Conservation (phyloP, 1,140 invertebrate species). For the Tetragnatha versicolor region DNA sequence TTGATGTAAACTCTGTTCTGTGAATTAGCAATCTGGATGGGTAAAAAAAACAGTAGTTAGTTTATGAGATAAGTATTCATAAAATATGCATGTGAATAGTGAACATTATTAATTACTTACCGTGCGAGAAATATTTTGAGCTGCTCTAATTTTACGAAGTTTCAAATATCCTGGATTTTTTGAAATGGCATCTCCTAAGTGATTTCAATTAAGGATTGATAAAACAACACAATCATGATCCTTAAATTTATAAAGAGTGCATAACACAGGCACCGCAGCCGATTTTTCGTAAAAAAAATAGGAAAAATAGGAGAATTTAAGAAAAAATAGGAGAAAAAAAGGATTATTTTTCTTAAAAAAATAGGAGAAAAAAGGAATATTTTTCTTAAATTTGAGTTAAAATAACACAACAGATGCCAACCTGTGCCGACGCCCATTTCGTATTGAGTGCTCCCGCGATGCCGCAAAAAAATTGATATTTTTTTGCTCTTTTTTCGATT, state of each 20-base stretch:
- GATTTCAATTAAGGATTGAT: constrained; percentile 72
- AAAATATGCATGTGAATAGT: neutral
- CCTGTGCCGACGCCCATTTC: too few relatives aligned
- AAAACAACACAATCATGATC: constrained; percentile 56
- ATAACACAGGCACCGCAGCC: neutral
- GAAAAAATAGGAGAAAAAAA: neutral
- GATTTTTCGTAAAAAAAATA: neutral
- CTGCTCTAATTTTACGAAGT: constrained; percentile 94
- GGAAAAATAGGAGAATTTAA: neutral
- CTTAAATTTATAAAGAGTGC: neutral
- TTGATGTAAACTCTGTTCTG: constrained; percentile 95
- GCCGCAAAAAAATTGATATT: too few relatives aligned
- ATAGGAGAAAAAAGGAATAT: neutral
- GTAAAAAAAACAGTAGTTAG: constrained; percentile 55
- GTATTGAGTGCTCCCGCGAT: too few relatives aligned
- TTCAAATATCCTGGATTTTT: constrained; percentile 98
- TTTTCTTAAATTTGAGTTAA: too few relatives aligned
- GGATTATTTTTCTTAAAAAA: neutral
- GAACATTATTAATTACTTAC: constrained; percentile 69
- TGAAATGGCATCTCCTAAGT: constrained; percentile 94
- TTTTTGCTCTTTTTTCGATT: too few relatives aligned
- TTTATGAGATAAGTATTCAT: neutral
- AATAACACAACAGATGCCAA: too few relatives aligned
- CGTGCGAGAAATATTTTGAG: constrained; percentile 95
- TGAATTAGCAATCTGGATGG: constrained; percentile 83